phyloP scores from a whole-genome alignment of 2,113 vertebrate genomes.

The Sterrhoptilus dennistouni region DNA sequence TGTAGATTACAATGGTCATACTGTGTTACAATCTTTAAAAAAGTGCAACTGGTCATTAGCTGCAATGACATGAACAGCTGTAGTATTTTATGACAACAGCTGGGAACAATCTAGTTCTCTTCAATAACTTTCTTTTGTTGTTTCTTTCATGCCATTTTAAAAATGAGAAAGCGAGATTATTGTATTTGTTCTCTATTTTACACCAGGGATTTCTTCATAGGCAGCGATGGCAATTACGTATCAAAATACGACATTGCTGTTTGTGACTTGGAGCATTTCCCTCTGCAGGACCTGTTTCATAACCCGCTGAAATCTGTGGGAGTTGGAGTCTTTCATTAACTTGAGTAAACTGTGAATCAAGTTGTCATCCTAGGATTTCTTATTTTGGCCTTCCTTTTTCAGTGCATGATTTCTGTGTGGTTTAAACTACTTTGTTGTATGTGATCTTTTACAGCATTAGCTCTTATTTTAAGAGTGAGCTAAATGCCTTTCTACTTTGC shows the following conservation, averaged over 20 bases:
- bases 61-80: conserved; percentile 46
- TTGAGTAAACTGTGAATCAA: conserved; percentile 37
- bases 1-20: conserved; percentile 50
- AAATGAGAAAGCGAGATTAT: conserved; percentile 29
- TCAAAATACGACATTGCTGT: neutral
- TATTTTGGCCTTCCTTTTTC: neutral
- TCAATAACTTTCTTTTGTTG: conserved; percentile 58
- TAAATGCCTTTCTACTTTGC: neutral
- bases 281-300: conserved; percentile 28
- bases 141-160: conserved; percentile 42
- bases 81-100: conserved; percentile 54
- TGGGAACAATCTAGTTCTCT: conserved; percentile 54
- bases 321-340: conserved; percentile 11
- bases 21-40: conserved; percentile 39
- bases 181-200: conserved; percentile 44
- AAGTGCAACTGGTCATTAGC: conserved; percentile 52
- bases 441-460: neutral
- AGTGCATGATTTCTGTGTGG: neutral
- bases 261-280: conserved; percentile 6
- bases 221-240: conserved; percentile 33
- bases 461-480: neutral
- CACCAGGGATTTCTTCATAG: conserved; percentile 30
- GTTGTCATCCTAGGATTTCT: neutral
- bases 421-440: neutral
- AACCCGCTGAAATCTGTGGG: neutral